Conservation (phyloP, 2,888 invertebrate species). For the Drosophila buzzatii region DNA sequence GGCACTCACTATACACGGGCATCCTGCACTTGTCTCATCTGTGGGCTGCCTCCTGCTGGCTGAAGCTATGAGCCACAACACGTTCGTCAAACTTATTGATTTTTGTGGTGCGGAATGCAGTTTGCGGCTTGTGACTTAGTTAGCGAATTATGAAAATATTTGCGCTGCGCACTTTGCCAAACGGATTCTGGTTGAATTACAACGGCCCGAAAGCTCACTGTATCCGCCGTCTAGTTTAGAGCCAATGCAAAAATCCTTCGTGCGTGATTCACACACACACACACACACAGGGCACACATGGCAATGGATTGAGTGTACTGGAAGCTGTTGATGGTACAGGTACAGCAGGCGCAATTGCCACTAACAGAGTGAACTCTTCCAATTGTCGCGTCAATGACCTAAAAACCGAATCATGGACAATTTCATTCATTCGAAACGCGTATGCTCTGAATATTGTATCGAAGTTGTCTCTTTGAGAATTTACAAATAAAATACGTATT, state of each 20-base stretch:
- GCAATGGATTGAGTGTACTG: conserved; percentile 22
- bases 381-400: conserved; percentile 39
- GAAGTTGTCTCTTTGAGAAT: not conserved
- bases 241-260: conserved; percentile 66
- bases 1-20: conserved; percentile 30
- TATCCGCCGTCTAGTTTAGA: conserved; percentile 10
- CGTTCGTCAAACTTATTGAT: conserved; percentile 80
- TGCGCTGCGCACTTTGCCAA: conserved; percentile 60
- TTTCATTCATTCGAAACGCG: not conserved
- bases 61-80: conserved; percentile 57
- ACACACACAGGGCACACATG: conserved; percentile 8
- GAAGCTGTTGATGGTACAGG: conserved; percentile 4
- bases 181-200: conserved; percentile 62
- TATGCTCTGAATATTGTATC: conserved; percentile 7
- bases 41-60: conserved; percentile 9
- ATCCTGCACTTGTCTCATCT: conserved; percentile 15
- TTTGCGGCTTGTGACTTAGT: conserved; percentile 75
- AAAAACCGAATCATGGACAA: conserved; percentile 22
- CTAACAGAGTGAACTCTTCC: not conserved
- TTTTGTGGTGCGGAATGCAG: conserved; percentile 60
- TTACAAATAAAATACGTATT: not conserved
- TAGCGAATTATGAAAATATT: conserved; percentile 81
- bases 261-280: conserved; percentile 57
- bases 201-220: conserved; percentile 5
- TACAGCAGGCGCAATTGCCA: not conserved